A percentile compares a stretch with the other conserved stretches of the same genome.
phyloP scores from a whole-genome alignment of 2,797 vertebrate species.

The Rhinogobio ventralis region DNA sequence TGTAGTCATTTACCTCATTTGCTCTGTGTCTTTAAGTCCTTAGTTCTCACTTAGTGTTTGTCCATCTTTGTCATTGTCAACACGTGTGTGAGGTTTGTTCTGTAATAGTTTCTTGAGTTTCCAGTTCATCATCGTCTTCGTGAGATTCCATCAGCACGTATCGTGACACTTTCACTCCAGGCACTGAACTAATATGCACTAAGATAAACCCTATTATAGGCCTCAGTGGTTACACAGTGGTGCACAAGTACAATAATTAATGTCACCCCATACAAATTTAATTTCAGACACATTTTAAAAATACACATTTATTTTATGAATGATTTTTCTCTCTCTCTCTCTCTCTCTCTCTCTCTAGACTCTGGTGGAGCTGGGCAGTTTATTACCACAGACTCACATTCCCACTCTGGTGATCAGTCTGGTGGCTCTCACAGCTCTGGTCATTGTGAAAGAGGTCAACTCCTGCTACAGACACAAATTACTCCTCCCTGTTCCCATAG shows the following conservation, averaged over 20 bases:
- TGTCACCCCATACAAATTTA: neutral
- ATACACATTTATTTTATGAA: neutral
- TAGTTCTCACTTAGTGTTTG: too few species aligned
- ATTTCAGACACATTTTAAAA: neutral
- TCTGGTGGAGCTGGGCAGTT: conserved; percentile 80
- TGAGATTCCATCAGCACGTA: too few species aligned
- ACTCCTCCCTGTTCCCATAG: conserved; percentile 87
- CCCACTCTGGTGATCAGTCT: conserved; percentile 83
- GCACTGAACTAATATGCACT: neutral
- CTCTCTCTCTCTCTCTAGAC: conserved; percentile 72
- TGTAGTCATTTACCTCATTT: too few species aligned
- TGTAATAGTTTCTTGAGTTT: too few species aligned
- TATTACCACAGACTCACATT: conserved; percentile 78
- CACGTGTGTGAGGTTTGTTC: too few species aligned
- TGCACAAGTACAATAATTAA: neutral
- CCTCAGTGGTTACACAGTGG: neutral
- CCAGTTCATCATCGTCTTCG: too few species aligned
- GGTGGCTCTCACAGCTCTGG: conserved; percentile 80
- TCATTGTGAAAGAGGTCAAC: conserved; percentile 85
- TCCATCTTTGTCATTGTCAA: too few species aligned
- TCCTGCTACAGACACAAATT: conserved; percentile 77
- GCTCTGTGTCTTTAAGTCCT: too few species aligned
- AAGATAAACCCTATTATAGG: neutral
- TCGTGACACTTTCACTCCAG: neutral
- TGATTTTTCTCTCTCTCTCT: too few species aligned